Base-by-base conservation (phyloP, 2,888 invertebrate species). In the Troides helena region DNA sequence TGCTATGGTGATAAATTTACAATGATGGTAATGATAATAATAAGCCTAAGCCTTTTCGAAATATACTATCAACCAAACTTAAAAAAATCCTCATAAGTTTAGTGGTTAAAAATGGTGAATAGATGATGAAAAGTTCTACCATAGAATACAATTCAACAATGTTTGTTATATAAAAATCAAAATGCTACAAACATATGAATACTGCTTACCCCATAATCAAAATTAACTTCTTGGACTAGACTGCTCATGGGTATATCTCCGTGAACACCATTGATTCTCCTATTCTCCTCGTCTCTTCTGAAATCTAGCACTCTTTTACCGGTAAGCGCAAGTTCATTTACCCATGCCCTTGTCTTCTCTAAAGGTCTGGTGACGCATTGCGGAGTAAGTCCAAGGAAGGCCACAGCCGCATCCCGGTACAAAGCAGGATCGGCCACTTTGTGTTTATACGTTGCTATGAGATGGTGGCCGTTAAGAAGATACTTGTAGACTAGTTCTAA, bases 401-500 rank as follows among this genome's bases (percentile, higher is more conserved):
- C 86, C 0, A 84, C 74, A 0, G 93, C 90, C 0, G 92, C 89
- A 23, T 89, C 90, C 67, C 90, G 86, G 59, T 90, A 92, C 0
- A 83, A 78, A 36, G 89, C 87, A 0, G 92, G 87, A 50, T 89
- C 86, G 0, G 86, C 74, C 59, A 91, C 82, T 62, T 79, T 83
- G 70, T 87, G 83, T 14, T 86, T 81, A 58, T 86, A 85, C 14
- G 84, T 74, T 1, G 83, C 78, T 78, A 83, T 82, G 7, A 92
- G 74, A 65, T 92, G 89, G 64, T 87, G 85, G 0, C 93, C 93
- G 70, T 81, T 85, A 1, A 91, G 75, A 0, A 99, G 93, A 83
- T 98, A 96, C 82, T 97, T 97, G 82, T 97, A 95, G 62, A 98
- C 94, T 64, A 99, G 92, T 82, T 98, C 98, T 77, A 98, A 92